Evolutionary conservation across 2,113 vertebrate species (phyloP).

Genomic region (Panurus biarmicus): DNA sequence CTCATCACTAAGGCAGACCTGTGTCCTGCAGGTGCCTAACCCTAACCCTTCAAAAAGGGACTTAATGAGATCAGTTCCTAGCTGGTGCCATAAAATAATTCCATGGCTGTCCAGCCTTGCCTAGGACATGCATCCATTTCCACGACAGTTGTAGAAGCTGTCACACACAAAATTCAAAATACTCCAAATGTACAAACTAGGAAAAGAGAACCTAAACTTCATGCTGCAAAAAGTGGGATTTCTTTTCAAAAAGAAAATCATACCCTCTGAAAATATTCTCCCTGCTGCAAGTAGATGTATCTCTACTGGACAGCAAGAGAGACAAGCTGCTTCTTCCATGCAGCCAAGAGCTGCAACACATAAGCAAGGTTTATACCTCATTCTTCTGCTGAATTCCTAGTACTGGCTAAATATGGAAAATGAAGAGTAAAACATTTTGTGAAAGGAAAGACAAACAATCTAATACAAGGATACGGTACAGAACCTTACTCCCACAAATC

Average conservation of each 20-base stretch:
- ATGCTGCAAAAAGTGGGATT: neutral
- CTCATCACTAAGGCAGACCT: neutral
- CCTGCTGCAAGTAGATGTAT: neutral
- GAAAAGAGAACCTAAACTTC: neutral
- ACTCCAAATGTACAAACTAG: neutral
- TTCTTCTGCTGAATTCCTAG: neutral
- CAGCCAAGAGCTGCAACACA: neutral
- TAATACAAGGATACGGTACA: neutral
- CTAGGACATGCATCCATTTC: neutral
- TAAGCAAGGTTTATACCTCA: neutral
- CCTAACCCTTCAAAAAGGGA: neutral
- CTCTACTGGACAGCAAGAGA: neutral
- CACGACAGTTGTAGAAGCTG: neutral
- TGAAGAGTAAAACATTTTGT: neutral
- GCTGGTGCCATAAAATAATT: neutral
- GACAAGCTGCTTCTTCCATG: neutral
- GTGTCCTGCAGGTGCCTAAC: neutral
- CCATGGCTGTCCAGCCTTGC: neutral
- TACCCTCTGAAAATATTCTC: neutral
- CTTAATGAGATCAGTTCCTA: neutral
- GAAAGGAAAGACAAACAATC: neutral
- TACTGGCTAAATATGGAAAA: neutral
- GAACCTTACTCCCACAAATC: neutral
- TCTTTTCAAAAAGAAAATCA: neutral
- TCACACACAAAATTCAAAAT: neutral